Evolutionary conservation across 2,113 vertebrate genomes (phyloP).

Genomic region (Psilopsiagon aurifrons): DNA sequence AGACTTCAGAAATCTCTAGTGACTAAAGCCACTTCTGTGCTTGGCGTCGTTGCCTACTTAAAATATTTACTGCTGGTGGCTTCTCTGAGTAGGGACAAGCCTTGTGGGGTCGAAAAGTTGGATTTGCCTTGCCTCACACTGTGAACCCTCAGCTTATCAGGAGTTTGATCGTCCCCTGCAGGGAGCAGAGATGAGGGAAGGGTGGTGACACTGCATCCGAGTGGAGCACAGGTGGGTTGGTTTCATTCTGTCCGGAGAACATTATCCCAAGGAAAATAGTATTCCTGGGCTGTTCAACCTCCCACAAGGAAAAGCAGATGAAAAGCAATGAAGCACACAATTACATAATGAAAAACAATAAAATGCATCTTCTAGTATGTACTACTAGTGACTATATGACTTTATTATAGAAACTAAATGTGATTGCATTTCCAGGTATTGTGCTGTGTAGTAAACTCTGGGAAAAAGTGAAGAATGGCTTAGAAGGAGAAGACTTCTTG

Average conservation of each 20-base stretch:
- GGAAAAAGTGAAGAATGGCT: slow-evolving; percentile 25
- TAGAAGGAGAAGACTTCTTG: slow-evolving; percentile 34
- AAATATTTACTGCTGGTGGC: background rate
- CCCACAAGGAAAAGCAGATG: slow-evolving; percentile 64
- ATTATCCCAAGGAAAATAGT: slow-evolving; percentile 26
- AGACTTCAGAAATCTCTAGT: background rate
- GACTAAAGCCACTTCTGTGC: background rate
- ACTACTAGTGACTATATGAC: slow-evolving; percentile 66
- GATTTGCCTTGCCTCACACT: background rate
- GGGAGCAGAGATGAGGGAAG: background rate
- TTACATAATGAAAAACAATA: slow-evolving; percentile 80
- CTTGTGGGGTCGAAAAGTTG: background rate
- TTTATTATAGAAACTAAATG: slow-evolving; percentile 73
- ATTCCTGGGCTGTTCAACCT: slow-evolving; percentile 53
- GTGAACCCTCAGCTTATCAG: background rate
- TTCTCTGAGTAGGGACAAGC: background rate
- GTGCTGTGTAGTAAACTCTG: slow-evolving; percentile 49
- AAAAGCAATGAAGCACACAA: slow-evolving; percentile 75
- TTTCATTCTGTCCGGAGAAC: background rate
- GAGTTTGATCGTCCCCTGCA: background rate
- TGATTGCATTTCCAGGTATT: slow-evolving; percentile 64
- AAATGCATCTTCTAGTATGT: slow-evolving; percentile 66
- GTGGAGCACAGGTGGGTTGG: background rate
- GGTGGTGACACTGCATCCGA: background rate
- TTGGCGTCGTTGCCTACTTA: background rate